phyloP scores from a whole-genome alignment of 1,140 invertebrate genomes.

The Cotesia typhae region DNA sequence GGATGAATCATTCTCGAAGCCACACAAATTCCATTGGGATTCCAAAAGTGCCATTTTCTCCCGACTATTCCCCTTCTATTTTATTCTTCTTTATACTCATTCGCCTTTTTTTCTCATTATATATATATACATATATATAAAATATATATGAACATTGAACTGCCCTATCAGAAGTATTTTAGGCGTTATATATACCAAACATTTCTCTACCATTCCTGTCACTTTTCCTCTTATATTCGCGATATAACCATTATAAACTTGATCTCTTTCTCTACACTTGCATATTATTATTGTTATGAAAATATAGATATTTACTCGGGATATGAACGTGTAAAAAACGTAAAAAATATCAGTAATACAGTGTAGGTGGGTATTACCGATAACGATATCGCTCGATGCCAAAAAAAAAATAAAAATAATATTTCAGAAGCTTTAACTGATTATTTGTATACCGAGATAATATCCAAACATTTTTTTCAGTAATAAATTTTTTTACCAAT shows the following conservation, averaged over 20 bases:
- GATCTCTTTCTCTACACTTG: too few species aligned
- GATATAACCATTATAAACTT: not conserved
- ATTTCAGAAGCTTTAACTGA: constrained; percentile 18
- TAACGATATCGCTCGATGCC: constrained; percentile 19
- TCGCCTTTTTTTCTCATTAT: not conserved
- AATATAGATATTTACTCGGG: constrained; percentile 8
- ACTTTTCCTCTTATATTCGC: not conserved
- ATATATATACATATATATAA: not conserved
- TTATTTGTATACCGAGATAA: constrained; percentile 13
- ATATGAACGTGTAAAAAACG: constrained; percentile 1
- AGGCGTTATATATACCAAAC: not conserved
- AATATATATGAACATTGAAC: not conserved
- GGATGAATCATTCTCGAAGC: constrained; percentile 28
- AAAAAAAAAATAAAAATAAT: constrained; percentile 10
- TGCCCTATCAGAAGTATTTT: too few species aligned
- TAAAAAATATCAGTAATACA: constrained; percentile 1
- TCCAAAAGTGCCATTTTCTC: constrained; percentile 28
- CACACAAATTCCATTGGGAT: constrained; percentile 29
- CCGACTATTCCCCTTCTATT: constrained; percentile 2
- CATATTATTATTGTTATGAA: not conserved
- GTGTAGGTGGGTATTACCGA: not conserved
- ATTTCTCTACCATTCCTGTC: constrained; percentile 10
- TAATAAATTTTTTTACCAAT: not conserved
- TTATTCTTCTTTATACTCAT: not conserved
- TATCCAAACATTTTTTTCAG: not conserved